A percentile compares a stretch with the other conserved stretches of the same genome.
phyloP scores from a whole-genome alignment of 30 jellyfish, hydroid and myxozoan genomes.

The Phacellophora camtschatica region DNA sequence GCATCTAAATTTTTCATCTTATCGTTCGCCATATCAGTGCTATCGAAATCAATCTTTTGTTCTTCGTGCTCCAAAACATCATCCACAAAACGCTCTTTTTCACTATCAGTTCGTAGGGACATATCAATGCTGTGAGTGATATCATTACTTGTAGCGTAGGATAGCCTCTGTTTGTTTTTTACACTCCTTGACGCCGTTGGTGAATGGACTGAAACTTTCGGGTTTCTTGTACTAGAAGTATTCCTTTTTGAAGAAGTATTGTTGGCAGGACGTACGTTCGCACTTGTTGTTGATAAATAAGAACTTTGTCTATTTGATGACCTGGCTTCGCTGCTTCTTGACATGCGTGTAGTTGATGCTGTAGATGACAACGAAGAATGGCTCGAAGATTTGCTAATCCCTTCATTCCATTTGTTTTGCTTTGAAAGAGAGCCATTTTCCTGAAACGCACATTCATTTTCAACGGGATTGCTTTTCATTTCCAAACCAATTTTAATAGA shows the following conservation, averaged over 20 bases:
- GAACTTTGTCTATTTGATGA: neutral
- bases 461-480: no score
- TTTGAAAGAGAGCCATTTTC: neutral
- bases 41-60: no score
- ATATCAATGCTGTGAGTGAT: constrained; percentile 35
- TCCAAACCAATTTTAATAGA: no score
- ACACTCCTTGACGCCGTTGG: constrained; percentile 64
- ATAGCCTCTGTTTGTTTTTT: constrained; percentile 4
- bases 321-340: neutral
- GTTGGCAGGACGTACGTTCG: neutral
- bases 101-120: constrained; percentile 32
- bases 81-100: neutral
- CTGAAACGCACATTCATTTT: neutral
- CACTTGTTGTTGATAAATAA: neutral
- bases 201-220: constrained; percentile 36
- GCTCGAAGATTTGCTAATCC: neutral
- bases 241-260: neutral
- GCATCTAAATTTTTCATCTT: no score
- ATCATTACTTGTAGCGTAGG: constrained; percentile 20
- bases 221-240: constrained; percentile 17
- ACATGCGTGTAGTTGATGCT: no score
- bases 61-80: no score
- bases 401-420: neutral
- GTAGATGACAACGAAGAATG: no score
- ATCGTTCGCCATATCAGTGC: no score